Evolutionary conservation across 2,888 invertebrate genomes (phyloP).

Genomic region (Allolobophora icterica): DNA sequence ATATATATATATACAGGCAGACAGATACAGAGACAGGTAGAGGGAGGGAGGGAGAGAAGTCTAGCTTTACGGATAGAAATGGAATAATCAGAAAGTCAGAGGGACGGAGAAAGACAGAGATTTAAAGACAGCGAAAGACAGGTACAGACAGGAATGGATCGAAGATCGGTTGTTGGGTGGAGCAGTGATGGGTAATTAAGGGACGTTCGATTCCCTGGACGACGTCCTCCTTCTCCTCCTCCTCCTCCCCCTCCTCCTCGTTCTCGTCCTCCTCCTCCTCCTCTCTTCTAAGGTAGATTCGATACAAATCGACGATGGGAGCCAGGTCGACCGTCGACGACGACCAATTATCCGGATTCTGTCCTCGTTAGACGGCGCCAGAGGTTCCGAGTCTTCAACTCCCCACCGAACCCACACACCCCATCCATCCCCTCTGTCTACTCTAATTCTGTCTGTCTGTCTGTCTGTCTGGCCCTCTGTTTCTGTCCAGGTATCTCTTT

Average conservation of each 20-base stretch:
- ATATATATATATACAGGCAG: too few species aligned
- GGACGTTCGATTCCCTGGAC: conserved; percentile 14
- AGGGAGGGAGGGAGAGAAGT: too few species aligned
- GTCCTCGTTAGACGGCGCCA: conserved; percentile 23
- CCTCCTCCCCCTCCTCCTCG: not conserved
- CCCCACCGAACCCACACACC: not conserved
- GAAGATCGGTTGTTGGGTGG: not conserved
- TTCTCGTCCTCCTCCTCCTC: not conserved
- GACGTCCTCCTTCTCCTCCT: not conserved
- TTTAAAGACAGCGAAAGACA: too few species aligned
- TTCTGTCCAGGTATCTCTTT: not conserved
- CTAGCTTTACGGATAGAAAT: too few species aligned
- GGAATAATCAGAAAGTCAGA: too few species aligned
- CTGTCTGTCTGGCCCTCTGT: not conserved
- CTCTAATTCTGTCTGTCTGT: not conserved
- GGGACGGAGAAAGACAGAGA: too few species aligned
- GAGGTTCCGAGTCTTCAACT: not conserved
- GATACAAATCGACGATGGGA: not conserved
- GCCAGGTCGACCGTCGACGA: not conserved
- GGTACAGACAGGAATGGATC: not conserved
- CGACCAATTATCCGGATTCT: conserved; percentile 19
- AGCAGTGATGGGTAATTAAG: not conserved
- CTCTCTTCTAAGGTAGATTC: conserved; percentile 17
- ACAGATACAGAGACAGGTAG: too few species aligned
- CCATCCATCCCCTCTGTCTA: not conserved